Evolutionary conservation across 2,113 vertebrate species (phyloP), one percentile per base, ranked within the genome.

Genomic region (Jaculus jaculus): DNA sequence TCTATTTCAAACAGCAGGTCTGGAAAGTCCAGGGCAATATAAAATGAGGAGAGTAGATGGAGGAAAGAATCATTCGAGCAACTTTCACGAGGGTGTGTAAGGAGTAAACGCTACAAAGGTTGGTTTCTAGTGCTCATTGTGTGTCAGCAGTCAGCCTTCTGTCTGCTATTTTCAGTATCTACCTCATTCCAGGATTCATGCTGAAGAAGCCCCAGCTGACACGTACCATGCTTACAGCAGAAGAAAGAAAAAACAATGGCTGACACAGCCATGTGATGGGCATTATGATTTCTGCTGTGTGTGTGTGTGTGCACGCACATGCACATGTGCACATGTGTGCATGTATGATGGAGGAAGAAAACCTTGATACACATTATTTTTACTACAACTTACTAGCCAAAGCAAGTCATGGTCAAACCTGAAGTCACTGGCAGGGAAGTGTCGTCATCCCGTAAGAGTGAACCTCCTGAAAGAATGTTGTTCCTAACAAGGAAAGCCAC

Each of bases 311-410:
- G n/a, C n/a, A n/a, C n/a, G n/a, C n/a, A n/a, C n/a, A n/a, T n/a
- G n/a, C n/a, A n/a, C 30, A 16, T 16, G 11, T 5, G 30, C 32
- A 26, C 0, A 2, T 28, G 58, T 18, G 21, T 3, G 54, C 0
- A 15, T 5, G 34, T 3, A 11, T 65, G 16, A 0, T 0, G 61
- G 34, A 3, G 51, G 13, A 28, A 32, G 13, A 12, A 12, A 28
- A 32, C 28, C 32, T 71, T 71, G n/a, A 34, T 34, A 71, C 34
- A 26, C 47, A 4, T 83, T 72, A 74, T 23, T 24, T 34, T 13
- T 51, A 89, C 24, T 90, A 79, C 42, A 28, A 83, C 28, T 60
- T 74, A 5, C 34, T 32, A 7, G 23, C 73, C 60, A 74, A 60
- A 92, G 72, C 74, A 79, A 69, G 72, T 58, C 87, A 20, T 17